These are phyloP conservation scores for Gonatopus flavifemur DNA, from an alignment of 1,140 invertebrate species.

Conservation along the genomic window DNA sequence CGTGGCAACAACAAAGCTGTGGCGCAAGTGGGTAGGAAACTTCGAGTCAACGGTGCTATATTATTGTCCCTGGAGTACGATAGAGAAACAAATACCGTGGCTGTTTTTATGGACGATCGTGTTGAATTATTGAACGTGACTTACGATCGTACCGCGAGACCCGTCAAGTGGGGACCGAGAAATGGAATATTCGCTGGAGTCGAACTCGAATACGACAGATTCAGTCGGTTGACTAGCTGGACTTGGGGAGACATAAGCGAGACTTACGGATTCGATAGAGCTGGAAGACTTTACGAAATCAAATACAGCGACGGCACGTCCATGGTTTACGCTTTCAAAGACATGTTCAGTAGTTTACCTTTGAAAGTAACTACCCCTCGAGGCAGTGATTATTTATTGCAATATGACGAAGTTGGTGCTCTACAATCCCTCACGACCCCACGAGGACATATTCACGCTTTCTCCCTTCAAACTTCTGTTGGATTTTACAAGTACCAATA, in stretches of 20 bases:
- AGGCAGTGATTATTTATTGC: conserved; percentile 87
- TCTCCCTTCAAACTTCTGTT: conserved; percentile 86
- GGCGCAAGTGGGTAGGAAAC: conserved; percentile 79
- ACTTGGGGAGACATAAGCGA: conserved; percentile 88
- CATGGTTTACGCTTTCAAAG: conserved; percentile 84
- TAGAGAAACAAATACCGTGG: conserved; percentile 83
- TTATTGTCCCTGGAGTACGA: conserved; percentile 91
- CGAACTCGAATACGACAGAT: conserved; percentile 89
- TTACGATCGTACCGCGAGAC: conserved; percentile 88
- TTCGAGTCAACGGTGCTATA: conserved; percentile 89
- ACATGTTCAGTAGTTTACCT: conserved; percentile 84
- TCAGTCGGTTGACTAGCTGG: conserved; percentile 87
- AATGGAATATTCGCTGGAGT: conserved; percentile 84
- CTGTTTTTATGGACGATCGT: conserved; percentile 86
- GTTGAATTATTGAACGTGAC: conserved; percentile 87
- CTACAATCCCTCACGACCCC: conserved; percentile 89
- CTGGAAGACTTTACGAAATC: conserved; percentile 82
- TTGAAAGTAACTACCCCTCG: conserved; percentile 89
- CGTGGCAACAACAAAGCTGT: conserved; percentile 69
- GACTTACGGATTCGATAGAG: conserved; percentile 84
- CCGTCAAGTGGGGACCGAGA: conserved; percentile 85
- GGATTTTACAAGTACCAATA: conserved; percentile 93
- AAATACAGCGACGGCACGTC: conserved; percentile 85
- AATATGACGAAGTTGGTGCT: conserved; percentile 90
- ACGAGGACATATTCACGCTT: conserved; percentile 88